Percentiles rank a stretch among this genome's conserved stretches.
Conservation (phyloP, 2,888 invertebrate genomes). For the Ametastegia equiseti region DNA sequence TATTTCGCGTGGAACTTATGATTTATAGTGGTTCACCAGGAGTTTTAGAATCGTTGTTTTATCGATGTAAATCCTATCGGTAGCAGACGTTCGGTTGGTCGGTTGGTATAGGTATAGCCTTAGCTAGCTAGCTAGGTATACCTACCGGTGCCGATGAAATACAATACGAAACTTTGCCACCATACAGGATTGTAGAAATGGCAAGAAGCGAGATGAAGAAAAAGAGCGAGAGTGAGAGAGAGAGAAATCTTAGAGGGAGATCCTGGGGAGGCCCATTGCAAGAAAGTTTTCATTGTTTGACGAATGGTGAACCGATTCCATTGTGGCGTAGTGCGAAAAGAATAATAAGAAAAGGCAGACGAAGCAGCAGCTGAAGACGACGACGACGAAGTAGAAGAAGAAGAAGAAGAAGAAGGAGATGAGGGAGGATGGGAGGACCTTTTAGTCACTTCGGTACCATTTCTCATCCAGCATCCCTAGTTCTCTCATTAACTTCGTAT, state of each 20-base stretch:
- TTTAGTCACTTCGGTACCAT: slow-evolving; percentile 43
- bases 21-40: slow-evolving; percentile 13
- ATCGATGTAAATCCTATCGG: slow-evolving; percentile 47
- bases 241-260: no score
- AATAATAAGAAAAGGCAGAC: neutral
- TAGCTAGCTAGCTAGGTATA: neutral
- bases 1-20: slow-evolving; percentile 12
- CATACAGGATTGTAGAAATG: slow-evolving; percentile 18
- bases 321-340: slow-evolving; percentile 31
- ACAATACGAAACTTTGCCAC: slow-evolving; percentile 43
- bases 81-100: slow-evolving; percentile 8
- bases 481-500: slow-evolving; percentile 40
- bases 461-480: slow-evolving; percentile 36
- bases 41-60: slow-evolving; percentile 40
- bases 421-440: neutral
- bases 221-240: neutral
- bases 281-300: slow-evolving; percentile 47
- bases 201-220: neutral
- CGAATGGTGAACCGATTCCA: slow-evolving; percentile 47
- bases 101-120: neutral
- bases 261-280: slow-evolving; percentile 18
- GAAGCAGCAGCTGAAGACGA: no score
- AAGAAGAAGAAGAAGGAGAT: neutral
- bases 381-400: neutral
- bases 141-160: slow-evolving; percentile 43